Evolutionary conservation across 2,888 invertebrate species (phyloP), one percentile per base, ranked within the genome.

Genomic region (Lasioglossum figueresi): DNA sequence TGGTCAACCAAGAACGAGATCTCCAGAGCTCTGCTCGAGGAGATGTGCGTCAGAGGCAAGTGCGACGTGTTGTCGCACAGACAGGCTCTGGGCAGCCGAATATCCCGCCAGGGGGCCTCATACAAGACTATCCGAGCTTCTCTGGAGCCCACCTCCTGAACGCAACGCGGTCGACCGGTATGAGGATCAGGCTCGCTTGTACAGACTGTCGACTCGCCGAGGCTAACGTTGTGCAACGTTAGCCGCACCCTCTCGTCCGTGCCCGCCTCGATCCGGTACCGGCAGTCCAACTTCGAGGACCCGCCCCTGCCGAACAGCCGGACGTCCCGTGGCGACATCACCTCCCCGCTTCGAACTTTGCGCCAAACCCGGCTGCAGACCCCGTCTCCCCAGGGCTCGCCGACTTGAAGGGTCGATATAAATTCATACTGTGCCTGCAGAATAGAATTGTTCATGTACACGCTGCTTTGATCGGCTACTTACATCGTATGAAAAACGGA

Each of bases 251-350:
- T 95, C 91, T 97, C 97, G 43, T 96, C 96, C 0, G 96, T 95
- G 27, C 96, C 96, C 0, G 97, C 97, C 93, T 97, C 97, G 89
- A 98, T 96, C 82, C 98, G 96, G 94, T 97, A 98, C 79, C 97
- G 96, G 94, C 98, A 98, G 81, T 97, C 97, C 80, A 98, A 95
- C 88, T 97, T 97, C 86, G 96, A 96, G 52, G 97, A 97, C 8
- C 98, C 98, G 0, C 98, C 98, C 70, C 98, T 96, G 0, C 98
- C 98, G 93, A 97, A 98, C 92, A 98, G 96, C 93, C 98, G 97
- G 4, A 98, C 97, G 94, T 98, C 98, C 27, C 96, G 95, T 0
- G 97, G 97, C 2, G 97, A 96, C 78, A 96, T 96, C 45, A 97
- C 95, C 87, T 97, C 96, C 27, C 97, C 97, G 43, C 96, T 95